Conservation (phyloP, 2,113 vertebrate species). For the Corapipo altera region DNA sequence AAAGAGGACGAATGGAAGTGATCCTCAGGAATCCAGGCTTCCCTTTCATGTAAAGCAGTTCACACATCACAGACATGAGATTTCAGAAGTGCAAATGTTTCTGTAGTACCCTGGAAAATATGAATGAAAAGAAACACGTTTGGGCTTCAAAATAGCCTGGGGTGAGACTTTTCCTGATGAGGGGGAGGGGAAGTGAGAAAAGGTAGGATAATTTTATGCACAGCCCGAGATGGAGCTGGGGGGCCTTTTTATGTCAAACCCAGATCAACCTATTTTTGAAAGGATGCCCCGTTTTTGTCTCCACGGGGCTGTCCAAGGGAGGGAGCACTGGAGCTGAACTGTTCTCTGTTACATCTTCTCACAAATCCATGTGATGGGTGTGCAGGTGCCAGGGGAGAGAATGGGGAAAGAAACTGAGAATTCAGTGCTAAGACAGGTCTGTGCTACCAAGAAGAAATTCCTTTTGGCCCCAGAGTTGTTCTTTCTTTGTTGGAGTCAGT, state of each 20-base stretch:
- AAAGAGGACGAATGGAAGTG: neutral
- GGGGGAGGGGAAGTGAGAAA: neutral
- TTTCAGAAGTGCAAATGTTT: neutral
- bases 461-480: neutral
- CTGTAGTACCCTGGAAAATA: conserved; percentile 7
- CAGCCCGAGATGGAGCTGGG: neutral
- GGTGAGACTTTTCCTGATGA: conserved; percentile 17
- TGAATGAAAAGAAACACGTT: conserved; percentile 37
- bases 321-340: neutral
- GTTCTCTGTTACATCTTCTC: neutral
- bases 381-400: neutral
- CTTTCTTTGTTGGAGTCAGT: neutral
- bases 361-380: accelerated
- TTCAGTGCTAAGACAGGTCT: neutral
- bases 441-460: neutral
- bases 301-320: neutral
- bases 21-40: neutral
- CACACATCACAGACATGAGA: neutral
- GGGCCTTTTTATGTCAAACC: conserved; percentile 5
- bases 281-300: neutral
- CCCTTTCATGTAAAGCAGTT: neutral
- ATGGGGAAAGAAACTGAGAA: neutral
- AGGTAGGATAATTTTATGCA: neutral
- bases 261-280: conserved; percentile 12
- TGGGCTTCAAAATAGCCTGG: conserved; percentile 37